These are phyloP conservation scores for Nasonia giraulti DNA, from an alignment of 1,140 invertebrate species.

Conservation along the genomic window DNA sequence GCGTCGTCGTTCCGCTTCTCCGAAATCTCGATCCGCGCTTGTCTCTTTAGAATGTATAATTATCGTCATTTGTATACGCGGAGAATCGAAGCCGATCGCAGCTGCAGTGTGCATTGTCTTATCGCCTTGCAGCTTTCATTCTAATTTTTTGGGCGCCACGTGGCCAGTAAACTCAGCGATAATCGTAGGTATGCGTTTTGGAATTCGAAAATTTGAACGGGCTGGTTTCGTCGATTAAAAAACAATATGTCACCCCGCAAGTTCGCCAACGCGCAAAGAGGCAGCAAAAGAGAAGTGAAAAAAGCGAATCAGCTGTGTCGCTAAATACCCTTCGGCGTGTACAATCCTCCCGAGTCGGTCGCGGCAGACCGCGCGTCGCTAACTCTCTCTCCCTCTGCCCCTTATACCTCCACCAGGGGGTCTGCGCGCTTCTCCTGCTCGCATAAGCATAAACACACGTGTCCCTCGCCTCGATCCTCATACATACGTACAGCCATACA, in stretches of 20 bases:
- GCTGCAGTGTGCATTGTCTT: neutral
- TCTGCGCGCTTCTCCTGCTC: constrained; percentile 10
- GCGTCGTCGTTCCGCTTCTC: constrained; percentile 6
- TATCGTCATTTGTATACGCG: constrained; percentile 41
- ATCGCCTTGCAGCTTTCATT: too few species aligned
- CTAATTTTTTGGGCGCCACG: too few species aligned
- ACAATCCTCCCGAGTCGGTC: neutral
- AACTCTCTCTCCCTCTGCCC: neutral
- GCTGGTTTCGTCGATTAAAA: too few species aligned
- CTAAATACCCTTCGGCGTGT: neutral
- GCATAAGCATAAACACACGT: constrained; percentile 39
- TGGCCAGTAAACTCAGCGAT: too few species aligned
- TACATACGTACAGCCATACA: neutral
- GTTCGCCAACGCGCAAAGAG: neutral
- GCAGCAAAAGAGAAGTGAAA: neutral
- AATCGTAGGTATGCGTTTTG: too few species aligned
- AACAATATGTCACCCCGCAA: too few species aligned
- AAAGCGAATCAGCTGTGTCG: constrained; percentile 8
- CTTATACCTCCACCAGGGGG: constrained; percentile 11
- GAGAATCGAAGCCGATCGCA: neutral
- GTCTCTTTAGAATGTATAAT: constrained; percentile 49
- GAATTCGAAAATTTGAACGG: too few species aligned
- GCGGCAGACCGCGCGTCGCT: constrained; percentile 48
- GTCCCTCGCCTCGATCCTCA: neutral
- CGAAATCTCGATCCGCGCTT: constrained; percentile 22